These are phyloP conservation scores for Myotis daubentonii DNA, from an alignment of 2,797 vertebrate genomes.

Conservation along the genomic window DNA sequence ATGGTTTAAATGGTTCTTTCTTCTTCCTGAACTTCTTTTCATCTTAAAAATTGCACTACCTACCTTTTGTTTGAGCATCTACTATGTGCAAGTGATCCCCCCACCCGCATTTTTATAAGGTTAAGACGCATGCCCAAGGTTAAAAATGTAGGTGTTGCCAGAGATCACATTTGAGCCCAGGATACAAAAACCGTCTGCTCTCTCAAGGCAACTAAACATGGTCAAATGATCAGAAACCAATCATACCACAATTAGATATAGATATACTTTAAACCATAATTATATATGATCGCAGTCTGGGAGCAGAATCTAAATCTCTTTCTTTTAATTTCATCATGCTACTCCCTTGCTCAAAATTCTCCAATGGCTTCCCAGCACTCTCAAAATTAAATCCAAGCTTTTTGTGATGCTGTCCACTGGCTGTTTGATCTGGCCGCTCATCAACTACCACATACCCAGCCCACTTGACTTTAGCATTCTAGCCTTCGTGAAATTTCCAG, in stretches of 20 bases:
- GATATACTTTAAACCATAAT: background rate
- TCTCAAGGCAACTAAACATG: background rate
- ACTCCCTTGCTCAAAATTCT: background rate
- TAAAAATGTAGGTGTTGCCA: background rate
- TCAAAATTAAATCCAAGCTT: background rate
- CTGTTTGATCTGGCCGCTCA: background rate
- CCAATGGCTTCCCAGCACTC: background rate
- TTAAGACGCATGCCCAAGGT: background rate
- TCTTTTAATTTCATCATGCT: background rate
- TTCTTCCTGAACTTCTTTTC: background rate
- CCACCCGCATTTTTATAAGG: background rate
- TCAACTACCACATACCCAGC: background rate
- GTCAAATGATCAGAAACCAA: background rate
- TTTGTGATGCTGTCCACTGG: background rate
- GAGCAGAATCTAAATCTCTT: background rate
- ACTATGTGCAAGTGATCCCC: background rate
- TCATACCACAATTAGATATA: background rate
- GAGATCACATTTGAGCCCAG: conserved; percentile 10
- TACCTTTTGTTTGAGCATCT: background rate
- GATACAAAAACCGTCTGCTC: background rate
- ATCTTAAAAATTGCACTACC: background rate
- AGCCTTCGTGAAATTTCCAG: background rate
- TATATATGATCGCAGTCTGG: background rate
- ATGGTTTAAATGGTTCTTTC: background rate
- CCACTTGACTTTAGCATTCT: background rate